phyloP scores from a whole-genome alignment of 92 coral and sea anemone genomes.

The Bergia puertoricense region DNA sequence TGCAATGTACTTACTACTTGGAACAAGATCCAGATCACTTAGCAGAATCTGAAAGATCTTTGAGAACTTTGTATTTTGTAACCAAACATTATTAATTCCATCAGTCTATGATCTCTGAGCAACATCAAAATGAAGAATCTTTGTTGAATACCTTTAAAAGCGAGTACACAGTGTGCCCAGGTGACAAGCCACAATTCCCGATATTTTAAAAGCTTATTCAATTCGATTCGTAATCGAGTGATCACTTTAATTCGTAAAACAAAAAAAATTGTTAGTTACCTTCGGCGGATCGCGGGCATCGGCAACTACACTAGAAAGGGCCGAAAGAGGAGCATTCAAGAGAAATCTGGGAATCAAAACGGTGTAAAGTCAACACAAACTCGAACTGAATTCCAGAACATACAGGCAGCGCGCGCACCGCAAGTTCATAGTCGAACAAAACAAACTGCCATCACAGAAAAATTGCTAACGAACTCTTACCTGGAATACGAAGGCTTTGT shows the following conservation, averaged over 20 bases:
- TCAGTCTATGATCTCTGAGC: no score
- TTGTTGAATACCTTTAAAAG: not conserved
- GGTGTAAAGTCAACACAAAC: not conserved
- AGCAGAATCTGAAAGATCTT: no score
- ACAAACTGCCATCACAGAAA: not conserved
- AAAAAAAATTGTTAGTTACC: conserved; percentile 44
- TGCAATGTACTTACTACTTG: no score
- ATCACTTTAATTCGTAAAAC: not conserved
- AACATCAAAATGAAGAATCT: not conserved
- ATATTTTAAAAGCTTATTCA: not conserved
- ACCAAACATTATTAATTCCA: no score
- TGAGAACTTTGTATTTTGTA: no score
- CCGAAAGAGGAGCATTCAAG: conserved; percentile 85
- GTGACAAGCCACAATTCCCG: not conserved
- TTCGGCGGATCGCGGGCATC: conserved; percentile 94
- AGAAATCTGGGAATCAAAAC: conserved; percentile 64
- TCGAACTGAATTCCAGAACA: conserved; percentile 48
- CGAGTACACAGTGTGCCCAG: not conserved
- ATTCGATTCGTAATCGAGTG: not conserved
- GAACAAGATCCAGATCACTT: no score
- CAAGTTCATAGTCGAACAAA: not conserved
- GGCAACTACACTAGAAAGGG: conserved; percentile 87
- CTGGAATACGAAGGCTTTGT: conserved; percentile 89
- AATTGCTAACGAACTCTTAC: conserved; percentile 40
- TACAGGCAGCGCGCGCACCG: conserved; percentile 10